Percentiles rank a stretch among this genome's conserved stretches.
These are phyloP conservation scores for Eueides isabella DNA, from an alignment of 1,140 invertebrate species.

Conservation along the genomic window DNA sequence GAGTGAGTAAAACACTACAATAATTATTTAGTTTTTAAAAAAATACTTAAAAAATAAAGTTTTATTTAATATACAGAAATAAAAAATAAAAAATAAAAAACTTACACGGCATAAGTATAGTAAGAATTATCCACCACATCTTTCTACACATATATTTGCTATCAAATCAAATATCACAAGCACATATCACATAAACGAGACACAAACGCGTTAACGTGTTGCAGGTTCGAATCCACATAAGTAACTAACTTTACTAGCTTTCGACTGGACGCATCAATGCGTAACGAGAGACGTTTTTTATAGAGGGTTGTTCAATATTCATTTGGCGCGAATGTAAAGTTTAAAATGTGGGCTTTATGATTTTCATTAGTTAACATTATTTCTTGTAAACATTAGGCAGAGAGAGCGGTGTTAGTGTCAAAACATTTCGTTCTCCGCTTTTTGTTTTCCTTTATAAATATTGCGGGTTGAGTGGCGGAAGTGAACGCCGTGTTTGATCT, in stretches of 20 bases:
- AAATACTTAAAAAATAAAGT: not conserved
- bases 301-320: not conserved
- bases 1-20: no score
- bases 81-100: constrained; percentile 17
- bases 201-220: constrained; percentile 56
- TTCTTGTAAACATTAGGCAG: no score
- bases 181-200: not conserved
- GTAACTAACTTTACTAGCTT: constrained; percentile 54
- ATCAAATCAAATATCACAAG: constrained; percentile 22
- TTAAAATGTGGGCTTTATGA: not conserved
- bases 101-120: constrained; percentile 63
- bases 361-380: no score
- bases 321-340: not conserved
- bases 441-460: no score
- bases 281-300: constrained; percentile 57
- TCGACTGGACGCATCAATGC: constrained; percentile 53
- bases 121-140: constrained; percentile 66
- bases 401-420: no score
- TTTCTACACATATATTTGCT: not conserved
- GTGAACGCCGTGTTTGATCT: no score
- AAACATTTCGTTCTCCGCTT: no score
- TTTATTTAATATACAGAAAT: not conserved
- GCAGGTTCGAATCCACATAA: constrained; percentile 66
- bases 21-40: no score
- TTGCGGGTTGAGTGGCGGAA: no score